Evolutionary conservation across 2,113 vertebrate genomes (phyloP).

Genomic region (Regulus satrapa): DNA sequence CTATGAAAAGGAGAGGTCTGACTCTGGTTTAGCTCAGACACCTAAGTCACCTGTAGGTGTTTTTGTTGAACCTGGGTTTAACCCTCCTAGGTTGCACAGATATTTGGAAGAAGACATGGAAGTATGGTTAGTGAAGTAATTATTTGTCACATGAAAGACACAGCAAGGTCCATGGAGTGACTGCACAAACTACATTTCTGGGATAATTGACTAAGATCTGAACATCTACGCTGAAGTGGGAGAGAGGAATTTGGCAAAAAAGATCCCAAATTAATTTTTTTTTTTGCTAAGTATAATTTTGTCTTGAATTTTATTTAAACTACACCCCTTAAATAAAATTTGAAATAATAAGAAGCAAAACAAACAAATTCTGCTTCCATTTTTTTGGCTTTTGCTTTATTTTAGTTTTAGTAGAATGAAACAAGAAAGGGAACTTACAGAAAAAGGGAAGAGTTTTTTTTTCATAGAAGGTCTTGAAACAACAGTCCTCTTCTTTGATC

Average conservation of each 20-base stretch:
- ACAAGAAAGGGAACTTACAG: not conserved
- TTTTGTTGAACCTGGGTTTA: not conserved
- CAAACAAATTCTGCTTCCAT: not conserved
- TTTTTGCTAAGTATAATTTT: not conserved
- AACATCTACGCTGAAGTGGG: not conserved
- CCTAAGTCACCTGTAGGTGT: not conserved
- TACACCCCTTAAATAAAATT: not conserved
- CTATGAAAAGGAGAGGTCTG: not conserved
- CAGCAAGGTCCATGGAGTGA: not conserved
- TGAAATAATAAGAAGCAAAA: not conserved
- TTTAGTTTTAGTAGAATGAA: not conserved
- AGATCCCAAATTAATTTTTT: not conserved
- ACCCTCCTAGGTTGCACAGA: accelerated
- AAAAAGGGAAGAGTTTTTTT: not conserved
- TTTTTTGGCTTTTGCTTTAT: not conserved
- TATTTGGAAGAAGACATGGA: not conserved
- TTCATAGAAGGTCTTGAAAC: not conserved
- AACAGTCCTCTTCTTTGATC: not conserved
- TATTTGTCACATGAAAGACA: not conserved
- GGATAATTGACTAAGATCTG: not conserved
- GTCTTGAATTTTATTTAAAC: not conserved
- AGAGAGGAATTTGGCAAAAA: not conserved
- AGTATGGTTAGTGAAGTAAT: not conserved
- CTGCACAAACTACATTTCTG: not conserved
- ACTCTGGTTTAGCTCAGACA: not conserved